A percentile compares a stretch with the other conserved stretches of the same genome.
phyloP scores from a whole-genome alignment of 2,113 vertebrate genomes.

The Pristiophorus japonicus region DNA sequence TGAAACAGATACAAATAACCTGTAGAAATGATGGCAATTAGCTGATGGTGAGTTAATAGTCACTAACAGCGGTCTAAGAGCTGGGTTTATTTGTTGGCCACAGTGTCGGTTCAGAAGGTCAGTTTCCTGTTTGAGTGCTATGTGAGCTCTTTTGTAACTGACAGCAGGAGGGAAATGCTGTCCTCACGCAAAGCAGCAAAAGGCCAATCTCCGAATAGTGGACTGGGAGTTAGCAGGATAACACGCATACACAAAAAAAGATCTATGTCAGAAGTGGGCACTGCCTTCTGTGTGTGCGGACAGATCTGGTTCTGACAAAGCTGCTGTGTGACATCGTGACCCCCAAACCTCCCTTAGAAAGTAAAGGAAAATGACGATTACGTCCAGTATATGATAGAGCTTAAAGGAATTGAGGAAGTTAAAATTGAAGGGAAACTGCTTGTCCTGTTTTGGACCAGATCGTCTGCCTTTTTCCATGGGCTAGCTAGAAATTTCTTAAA shows the following conservation, averaged over 20 bases:
- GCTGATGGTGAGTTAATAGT: no score
- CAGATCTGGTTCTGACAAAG: background rate
- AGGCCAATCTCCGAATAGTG: background rate
- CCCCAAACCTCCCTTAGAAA: background rate
- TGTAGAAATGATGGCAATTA: no score
- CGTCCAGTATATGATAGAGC: background rate
- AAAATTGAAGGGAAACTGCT: background rate
- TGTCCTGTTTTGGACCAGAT: background rate
- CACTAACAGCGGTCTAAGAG: no score
- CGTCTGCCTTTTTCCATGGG: background rate
- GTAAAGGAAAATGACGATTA: background rate
- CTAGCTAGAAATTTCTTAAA: background rate
- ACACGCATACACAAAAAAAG: background rate
- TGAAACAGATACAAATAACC: no score
- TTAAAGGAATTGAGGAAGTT: background rate
- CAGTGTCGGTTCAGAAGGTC: no score
- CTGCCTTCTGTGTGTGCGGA: background rate
- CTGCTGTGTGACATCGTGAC: background rate
- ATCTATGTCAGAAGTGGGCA: background rate
- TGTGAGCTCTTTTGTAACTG: no score
- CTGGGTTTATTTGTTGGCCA: no score
- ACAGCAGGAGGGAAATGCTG: conserved; percentile 21
- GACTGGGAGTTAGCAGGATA: conserved; percentile 31
- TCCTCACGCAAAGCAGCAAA: conserved; percentile 26
- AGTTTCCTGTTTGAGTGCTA: no score